phyloP scores from a whole-genome alignment of 2,888 invertebrate species.

The Cactoblastis cactorum region DNA sequence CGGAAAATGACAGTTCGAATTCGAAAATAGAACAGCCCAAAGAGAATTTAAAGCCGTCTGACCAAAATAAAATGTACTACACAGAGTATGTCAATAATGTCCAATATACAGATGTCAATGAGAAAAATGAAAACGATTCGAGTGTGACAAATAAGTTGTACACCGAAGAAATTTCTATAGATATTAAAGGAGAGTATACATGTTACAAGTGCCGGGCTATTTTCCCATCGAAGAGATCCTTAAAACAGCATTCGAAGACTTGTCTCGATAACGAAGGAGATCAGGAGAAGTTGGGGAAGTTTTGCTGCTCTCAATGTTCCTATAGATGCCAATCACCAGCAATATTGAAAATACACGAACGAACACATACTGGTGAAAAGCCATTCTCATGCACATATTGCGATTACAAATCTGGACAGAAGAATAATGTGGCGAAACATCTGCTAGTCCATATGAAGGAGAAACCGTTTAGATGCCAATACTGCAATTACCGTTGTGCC shows the following conservation, averaged over 20 bases:
- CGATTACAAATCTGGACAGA: slow-evolving; percentile 73
- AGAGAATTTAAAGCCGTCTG: slow-evolving; percentile 59
- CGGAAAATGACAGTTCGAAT: slow-evolving; percentile 30
- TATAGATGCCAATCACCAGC: slow-evolving; percentile 74
- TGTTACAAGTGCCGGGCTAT: slow-evolving; percentile 64
- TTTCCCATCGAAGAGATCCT: slow-evolving; percentile 56
- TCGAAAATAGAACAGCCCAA: slow-evolving; percentile 54
- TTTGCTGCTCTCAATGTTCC: slow-evolving; percentile 61
- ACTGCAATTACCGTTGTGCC: slow-evolving; percentile 71
- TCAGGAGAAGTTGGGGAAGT: slow-evolving; percentile 58
- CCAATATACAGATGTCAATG: slow-evolving; percentile 19
- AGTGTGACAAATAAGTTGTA: slow-evolving; percentile 38
- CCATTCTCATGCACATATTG: slow-evolving; percentile 71
- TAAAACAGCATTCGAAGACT: slow-evolving; percentile 60
- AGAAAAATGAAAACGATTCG: slow-evolving; percentile 41
- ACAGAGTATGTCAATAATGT: slow-evolving; percentile 25
- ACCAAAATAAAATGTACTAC: slow-evolving; percentile 57
- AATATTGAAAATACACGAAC: slow-evolving; percentile 71
- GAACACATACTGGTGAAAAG: slow-evolving; percentile 71
- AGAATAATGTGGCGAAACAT: slow-evolving; percentile 75
- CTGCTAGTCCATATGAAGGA: slow-evolving; percentile 74
- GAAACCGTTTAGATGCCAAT: slow-evolving; percentile 70
- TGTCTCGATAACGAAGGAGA: slow-evolving; percentile 42
- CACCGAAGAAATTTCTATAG: slow-evolving; percentile 47
- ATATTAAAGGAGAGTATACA: slow-evolving; percentile 60